phyloP scores from a whole-genome alignment of 2,888 invertebrate species.

The Boloria selene region DNA sequence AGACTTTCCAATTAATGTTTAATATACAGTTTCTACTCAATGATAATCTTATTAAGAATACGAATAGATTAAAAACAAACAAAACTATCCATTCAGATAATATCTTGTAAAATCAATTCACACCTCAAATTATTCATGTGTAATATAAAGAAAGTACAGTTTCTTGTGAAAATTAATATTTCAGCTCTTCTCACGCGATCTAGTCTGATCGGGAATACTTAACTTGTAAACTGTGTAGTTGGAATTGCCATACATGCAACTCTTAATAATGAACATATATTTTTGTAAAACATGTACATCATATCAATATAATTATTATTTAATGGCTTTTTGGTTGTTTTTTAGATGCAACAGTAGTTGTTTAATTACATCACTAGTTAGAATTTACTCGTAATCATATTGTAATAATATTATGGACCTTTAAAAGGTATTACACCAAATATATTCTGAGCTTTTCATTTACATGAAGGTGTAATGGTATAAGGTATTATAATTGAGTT shows the following conservation, averaged over 20 bases:
- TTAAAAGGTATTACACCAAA: neutral
- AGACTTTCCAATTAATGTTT: too few relatives aligned
- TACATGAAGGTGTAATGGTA: neutral
- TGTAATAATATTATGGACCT: neutral
- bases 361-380: too few relatives aligned
- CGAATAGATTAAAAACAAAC: too few relatives aligned
- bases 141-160: slow-evolving; percentile 12
- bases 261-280: too few relatives aligned
- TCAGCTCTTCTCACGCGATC: slow-evolving; percentile 13
- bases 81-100: too few relatives aligned
- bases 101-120: neutral
- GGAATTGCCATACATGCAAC: neutral
- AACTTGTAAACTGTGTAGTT: slow-evolving; percentile 1
- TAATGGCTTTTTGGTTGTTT: too few relatives aligned
- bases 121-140: neutral
- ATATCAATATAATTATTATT: too few relatives aligned
- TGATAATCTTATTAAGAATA: too few relatives aligned
- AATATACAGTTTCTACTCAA: too few relatives aligned
- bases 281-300: too few relatives aligned
- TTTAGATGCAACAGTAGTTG: too few relatives aligned
- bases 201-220: neutral
- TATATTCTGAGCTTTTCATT: slow-evolving; percentile 2
- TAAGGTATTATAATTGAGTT: slow-evolving; percentile 34
- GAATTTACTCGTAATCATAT: too few relatives aligned
- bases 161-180: slow-evolving; percentile 9